Percentiles rank a stretch among this genome's conserved stretches.
Evolutionary conservation across 2,797 vertebrate species (phyloP).

Genomic region (Smutsia temminckii): DNA sequence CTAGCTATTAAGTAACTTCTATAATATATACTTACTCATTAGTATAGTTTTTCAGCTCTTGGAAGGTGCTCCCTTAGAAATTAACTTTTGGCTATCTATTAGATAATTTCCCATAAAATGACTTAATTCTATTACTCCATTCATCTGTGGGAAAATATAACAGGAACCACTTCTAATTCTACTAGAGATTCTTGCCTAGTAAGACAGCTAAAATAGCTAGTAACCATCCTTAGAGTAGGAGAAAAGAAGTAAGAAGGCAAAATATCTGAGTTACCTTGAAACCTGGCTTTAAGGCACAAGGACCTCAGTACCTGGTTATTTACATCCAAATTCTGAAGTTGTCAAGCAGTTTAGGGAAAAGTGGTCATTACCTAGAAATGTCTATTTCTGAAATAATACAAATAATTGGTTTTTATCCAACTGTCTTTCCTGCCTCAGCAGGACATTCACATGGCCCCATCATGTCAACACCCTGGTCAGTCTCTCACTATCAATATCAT

Average conservation of each 20-base stretch:
- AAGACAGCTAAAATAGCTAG: not conserved
- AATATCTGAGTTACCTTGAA: not conserved
- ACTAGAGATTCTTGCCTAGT: not conserved
- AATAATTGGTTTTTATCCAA: not conserved
- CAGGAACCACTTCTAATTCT: not conserved
- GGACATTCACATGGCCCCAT: not conserved
- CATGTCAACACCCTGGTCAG: not conserved
- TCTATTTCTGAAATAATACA: not conserved
- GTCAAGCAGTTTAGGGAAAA: conserved; percentile 4
- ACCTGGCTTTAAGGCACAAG: not conserved
- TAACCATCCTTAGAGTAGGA: not conserved
- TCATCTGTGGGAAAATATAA: conserved; percentile 9
- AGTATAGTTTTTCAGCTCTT: not conserved
- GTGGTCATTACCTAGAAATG: not conserved
- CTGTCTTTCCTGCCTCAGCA: not conserved
- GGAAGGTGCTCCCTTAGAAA: not conserved
- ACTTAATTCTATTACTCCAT: not conserved
- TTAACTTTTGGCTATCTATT: not conserved
- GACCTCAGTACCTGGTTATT: not conserved
- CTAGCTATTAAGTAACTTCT: not conserved
- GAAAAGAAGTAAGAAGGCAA: not conserved
- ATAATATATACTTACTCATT: not conserved
- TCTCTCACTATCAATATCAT: conserved; percentile 12
- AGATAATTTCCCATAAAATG: not conserved
- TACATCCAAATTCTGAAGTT: not conserved